Conservation (phyloP, 2,888 invertebrate species). For the Dynastes maya region DNA sequence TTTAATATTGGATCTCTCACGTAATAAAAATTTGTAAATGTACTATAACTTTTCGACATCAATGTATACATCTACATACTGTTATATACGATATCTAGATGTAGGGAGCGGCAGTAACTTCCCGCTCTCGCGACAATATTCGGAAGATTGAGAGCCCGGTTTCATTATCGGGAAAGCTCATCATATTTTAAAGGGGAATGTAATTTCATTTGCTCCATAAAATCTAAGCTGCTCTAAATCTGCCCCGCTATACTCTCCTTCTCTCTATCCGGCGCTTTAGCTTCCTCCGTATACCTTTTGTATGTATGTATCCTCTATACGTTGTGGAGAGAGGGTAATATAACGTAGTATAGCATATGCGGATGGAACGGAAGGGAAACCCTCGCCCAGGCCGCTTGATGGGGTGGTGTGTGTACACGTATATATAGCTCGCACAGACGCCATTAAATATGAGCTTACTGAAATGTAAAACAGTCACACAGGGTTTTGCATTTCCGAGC, state of each 20-base stretch:
- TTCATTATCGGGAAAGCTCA: conserved; percentile 72
- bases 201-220: conserved; percentile 73
- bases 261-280: conserved; percentile 4
- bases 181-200: conserved; percentile 72
- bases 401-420: too few relatives aligned
- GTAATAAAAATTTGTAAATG: too few relatives aligned
- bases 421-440: conserved; percentile 69
- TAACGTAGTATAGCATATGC: conserved; percentile 68
- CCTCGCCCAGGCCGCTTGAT: conserved; percentile 49
- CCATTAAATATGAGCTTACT: conserved; percentile 73
- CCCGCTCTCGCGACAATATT: conserved; percentile 50
- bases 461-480: conserved; percentile 71
- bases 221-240: conserved; percentile 72
- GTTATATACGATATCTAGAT: too few relatives aligned
- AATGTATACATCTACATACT: too few relatives aligned
- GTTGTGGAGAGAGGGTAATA: conserved; percentile 7
- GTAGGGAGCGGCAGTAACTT: neutral
- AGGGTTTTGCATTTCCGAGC: conserved; percentile 71
- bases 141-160: conserved; percentile 67
- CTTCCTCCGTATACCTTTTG: conserved; percentile 4
- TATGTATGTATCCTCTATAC: neutral
- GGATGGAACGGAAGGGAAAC: conserved; percentile 68
- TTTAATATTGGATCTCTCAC: too few relatives aligned
- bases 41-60: too few relatives aligned
- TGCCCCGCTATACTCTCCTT: conserved; percentile 55